A percentile compares a stretch with the other conserved stretches of the same genome.
Conservation (phyloP, 2,113 vertebrate species). For the Willisornis vidua region DNA sequence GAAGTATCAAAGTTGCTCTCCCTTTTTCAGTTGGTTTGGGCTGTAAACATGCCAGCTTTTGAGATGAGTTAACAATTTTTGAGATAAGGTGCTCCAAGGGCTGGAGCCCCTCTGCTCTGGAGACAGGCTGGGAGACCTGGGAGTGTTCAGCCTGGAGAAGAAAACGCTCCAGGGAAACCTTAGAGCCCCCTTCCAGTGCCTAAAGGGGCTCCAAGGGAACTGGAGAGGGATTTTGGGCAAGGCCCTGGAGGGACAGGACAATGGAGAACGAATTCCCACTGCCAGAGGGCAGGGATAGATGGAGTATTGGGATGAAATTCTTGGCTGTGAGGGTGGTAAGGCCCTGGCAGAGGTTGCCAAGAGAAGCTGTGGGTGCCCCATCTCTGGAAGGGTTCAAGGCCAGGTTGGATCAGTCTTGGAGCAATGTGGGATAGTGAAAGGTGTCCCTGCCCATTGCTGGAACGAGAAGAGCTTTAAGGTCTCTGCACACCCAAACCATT, state of each 20-base stretch:
- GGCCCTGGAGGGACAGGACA: neutral
- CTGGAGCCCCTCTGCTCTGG: neutral
- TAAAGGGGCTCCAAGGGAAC: neutral
- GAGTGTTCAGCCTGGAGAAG: neutral
- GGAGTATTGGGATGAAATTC: neutral
- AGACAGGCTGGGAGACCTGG: neutral
- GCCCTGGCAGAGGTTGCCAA: neutral
- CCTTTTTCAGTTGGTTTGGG: neutral
- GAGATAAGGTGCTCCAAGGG: neutral
- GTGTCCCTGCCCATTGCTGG: neutral
- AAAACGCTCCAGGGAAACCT: neutral
- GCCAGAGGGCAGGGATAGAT: neutral
- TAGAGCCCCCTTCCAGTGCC: neutral
- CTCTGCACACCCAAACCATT: neutral
- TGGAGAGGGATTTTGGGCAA: neutral
- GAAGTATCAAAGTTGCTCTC: neutral
- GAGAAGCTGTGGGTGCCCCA: neutral
- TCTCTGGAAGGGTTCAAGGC: neutral
- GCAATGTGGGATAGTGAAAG: neutral
- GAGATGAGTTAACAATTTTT: neutral
- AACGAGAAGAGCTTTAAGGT: neutral
- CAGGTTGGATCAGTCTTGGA: accelerated
- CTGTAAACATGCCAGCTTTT: neutral
- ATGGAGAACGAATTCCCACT: neutral
- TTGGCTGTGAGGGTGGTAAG: accelerated